These are phyloP conservation scores for Ptilorrhoa leucosticta DNA, from an alignment of 2,113 vertebrate genomes.

Conservation along the genomic window DNA sequence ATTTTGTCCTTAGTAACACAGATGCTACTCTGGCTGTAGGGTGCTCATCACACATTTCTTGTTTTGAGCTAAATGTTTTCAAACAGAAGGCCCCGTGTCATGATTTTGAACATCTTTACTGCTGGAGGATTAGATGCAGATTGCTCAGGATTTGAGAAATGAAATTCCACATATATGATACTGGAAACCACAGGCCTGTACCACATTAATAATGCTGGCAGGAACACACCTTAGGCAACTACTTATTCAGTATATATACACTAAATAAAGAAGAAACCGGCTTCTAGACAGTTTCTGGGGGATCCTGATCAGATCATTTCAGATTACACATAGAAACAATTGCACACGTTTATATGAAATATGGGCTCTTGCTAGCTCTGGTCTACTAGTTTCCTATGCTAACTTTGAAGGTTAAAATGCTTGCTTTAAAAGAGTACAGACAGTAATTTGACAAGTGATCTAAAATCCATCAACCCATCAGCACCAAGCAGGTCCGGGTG, in stretches of 20 bases:
- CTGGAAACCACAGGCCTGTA: conserved; percentile 46
- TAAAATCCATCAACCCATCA: not conserved
- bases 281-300: not conserved
- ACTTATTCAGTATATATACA: not conserved
- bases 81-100: not conserved
- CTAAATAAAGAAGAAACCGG: conserved; percentile 39
- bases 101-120: conserved; percentile 42
- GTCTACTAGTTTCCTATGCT: conserved; percentile 1
- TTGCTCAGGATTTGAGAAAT: conserved; percentile 60
- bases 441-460: not conserved
- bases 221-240: conserved; percentile 50
- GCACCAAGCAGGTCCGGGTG: not conserved
- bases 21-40: not conserved
- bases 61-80: conserved; percentile 21
- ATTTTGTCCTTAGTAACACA: not conserved
- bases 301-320: conserved; percentile 36
- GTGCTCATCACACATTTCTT: not conserved
- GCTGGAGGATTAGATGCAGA: conserved; percentile 41
- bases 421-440: not conserved
- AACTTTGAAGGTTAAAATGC: not conserved
- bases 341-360: conserved; percentile 31
- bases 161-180: conserved; percentile 56
- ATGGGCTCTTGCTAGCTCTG: conserved; percentile 21
- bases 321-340: conserved; percentile 58
- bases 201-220: conserved; percentile 60